These are phyloP conservation scores for Dysidea cf. avara DNA, from an alignment of 37 sponge, comb jelly and placozoan species.

Conservation along the genomic window DNA sequence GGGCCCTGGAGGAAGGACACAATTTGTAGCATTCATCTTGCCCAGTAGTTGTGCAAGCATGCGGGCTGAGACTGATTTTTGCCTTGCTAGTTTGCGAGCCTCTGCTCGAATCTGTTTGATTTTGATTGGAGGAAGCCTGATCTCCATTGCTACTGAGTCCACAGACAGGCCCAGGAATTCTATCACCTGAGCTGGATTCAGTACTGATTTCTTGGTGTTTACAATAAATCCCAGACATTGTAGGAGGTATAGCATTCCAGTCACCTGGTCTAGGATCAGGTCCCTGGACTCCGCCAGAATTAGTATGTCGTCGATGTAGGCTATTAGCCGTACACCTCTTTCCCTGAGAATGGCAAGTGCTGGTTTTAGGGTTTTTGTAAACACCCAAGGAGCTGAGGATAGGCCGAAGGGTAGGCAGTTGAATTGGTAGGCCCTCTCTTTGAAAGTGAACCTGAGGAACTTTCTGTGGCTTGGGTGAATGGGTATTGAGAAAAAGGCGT, in stretches of 20 bases:
- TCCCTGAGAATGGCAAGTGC: constrained; percentile 8
- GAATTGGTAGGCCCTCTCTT: not conserved
- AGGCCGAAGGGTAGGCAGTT: constrained; percentile 20
- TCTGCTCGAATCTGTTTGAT: not conserved
- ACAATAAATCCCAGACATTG: constrained; percentile 15
- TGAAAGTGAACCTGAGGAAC: not conserved
- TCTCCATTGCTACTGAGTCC: constrained; percentile 6
- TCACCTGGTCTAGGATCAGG: not conserved
- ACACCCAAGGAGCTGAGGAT: constrained; percentile 5
- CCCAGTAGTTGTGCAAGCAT: constrained; percentile 6
- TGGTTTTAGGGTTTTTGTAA: constrained; percentile 17
- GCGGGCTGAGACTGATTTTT: not conserved
- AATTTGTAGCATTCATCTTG: constrained; percentile 2
- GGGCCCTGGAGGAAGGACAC: constrained; percentile 9
- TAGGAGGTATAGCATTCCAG: not conserved
- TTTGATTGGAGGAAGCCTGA: constrained; percentile 7
- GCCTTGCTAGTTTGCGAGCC: not conserved
- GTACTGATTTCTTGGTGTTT: constrained; percentile 11
- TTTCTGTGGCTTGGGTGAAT: constrained; percentile 5
- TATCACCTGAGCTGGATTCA: constrained; percentile 6
- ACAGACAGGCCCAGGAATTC: constrained; percentile 39
- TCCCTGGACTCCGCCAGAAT: constrained; percentile 12
- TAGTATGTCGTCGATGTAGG: constrained; percentile 21
- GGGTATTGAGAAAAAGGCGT: not conserved
- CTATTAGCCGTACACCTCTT: constrained; percentile 6